Evolutionary conservation across 1,140 invertebrate species (phyloP).

Genomic region (Camponotus vicinus): DNA sequence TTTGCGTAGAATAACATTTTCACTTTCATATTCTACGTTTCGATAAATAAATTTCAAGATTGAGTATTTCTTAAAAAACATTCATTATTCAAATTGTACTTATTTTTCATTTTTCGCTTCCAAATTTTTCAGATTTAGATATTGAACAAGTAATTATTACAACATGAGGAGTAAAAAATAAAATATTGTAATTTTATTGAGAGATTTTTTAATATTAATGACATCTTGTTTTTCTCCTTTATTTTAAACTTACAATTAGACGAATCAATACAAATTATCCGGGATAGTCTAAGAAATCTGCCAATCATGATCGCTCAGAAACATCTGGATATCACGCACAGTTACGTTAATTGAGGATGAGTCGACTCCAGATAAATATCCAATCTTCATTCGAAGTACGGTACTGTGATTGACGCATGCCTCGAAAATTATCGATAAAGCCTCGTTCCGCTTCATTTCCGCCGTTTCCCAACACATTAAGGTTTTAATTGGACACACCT

Average conservation of each 20-base stretch:
- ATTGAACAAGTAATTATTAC: slow-evolving; percentile 15
- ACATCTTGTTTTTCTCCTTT: slow-evolving; percentile 23
- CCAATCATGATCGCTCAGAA: slow-evolving; percentile 52
- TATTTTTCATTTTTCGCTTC: neutral
- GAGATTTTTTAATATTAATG: slow-evolving; percentile 11
- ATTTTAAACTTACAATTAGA: neutral
- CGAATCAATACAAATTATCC: slow-evolving; percentile 43
- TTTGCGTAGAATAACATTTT: slow-evolving; percentile 7
- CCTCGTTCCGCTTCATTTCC: slow-evolving; percentile 57
- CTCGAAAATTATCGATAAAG: slow-evolving; percentile 51
- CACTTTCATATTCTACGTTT: neutral
- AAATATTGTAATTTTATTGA: slow-evolving; percentile 30
- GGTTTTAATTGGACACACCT: slow-evolving; percentile 52
- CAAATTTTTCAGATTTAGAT: neutral
- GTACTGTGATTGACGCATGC: slow-evolving; percentile 52
- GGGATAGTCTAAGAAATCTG: slow-evolving; percentile 33
- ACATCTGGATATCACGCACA: slow-evolving; percentile 64
- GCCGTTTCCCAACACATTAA: slow-evolving; percentile 43
- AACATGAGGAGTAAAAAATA: slow-evolving; percentile 50
- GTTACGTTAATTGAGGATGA: slow-evolving; percentile 73
- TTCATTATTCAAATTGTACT: slow-evolving; percentile 19
- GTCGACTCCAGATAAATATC: slow-evolving; percentile 45
- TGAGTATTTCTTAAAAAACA: neutral
- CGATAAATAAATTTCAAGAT: slow-evolving; percentile 4
- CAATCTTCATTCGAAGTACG: slow-evolving; percentile 42